Percentiles rank a stretch among this genome's conserved stretches.
phyloP scores from a whole-genome alignment of 1,140 invertebrate species.

The Bicyclus anynana region DNA sequence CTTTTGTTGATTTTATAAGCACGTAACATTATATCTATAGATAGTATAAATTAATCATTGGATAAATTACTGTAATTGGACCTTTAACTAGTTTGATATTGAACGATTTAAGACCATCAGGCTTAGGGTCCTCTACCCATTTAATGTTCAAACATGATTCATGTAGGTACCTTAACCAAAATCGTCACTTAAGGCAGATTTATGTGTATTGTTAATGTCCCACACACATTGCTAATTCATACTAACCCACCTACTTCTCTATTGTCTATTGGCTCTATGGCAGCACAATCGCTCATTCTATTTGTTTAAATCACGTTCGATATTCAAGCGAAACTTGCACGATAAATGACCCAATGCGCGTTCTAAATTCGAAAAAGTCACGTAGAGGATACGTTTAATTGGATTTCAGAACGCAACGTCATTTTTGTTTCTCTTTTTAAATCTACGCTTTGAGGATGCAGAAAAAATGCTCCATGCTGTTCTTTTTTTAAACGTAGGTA shows the following conservation, averaged over 20 bases:
- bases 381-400: constrained; percentile 30
- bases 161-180: neutral
- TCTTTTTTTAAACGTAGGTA: neutral
- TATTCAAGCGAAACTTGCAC: constrained; percentile 23
- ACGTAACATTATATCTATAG: too few relatives aligned
- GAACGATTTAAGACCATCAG: too few relatives aligned
- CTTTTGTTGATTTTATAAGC: too few relatives aligned
- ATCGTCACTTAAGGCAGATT: constrained; percentile 13
- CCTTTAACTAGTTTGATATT: too few relatives aligned
- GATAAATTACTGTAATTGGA: too few relatives aligned
- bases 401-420: constrained; percentile 24
- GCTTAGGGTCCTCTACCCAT: too few relatives aligned
- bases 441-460: neutral
- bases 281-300: constrained; percentile 22
- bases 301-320: constrained; percentile 32
- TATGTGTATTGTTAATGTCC: neutral
- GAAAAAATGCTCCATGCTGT: neutral
- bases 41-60: too few relatives aligned
- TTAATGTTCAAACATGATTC: neutral
- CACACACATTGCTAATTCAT: constrained; percentile 20
- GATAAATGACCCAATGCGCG: constrained; percentile 17
- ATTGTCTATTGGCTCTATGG: constrained; percentile 8
- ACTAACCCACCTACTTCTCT: neutral
- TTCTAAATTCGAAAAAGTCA: constrained; percentile 31
- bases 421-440: constrained; percentile 10